Conservation (phyloP, 2,113 vertebrate genomes). For the Lophotis ruficrista region DNA sequence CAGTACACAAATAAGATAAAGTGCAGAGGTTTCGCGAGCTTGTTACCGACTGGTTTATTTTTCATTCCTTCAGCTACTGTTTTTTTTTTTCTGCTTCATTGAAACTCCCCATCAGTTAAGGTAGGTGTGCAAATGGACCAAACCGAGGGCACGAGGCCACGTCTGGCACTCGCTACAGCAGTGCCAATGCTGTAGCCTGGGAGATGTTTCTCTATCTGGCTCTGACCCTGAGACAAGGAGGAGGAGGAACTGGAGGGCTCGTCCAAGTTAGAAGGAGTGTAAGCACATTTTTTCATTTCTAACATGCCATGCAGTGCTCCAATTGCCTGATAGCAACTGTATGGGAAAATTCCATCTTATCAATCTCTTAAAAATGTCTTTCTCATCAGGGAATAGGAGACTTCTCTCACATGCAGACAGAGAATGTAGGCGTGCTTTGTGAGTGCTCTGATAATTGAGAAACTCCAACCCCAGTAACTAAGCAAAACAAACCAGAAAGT, state of each 20-base stretch:
- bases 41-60: not conserved
- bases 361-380: not conserved
- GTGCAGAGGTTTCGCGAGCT: rapidly evolving
- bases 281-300: constrained; percentile 5
- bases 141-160: not conserved
- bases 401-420: not conserved
- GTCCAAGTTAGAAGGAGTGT: not conserved
- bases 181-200: not conserved
- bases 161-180: not conserved
- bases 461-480: not conserved
- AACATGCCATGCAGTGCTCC: not conserved
- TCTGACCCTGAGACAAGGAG: not conserved
- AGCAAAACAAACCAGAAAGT: constrained; percentile 29
- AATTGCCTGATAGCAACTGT: not conserved
- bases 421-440: not conserved
- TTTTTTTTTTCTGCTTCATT: not conserved
- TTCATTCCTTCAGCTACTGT: not conserved
- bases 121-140: not conserved
- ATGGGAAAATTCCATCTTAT: constrained; percentile 39
- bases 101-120: not conserved
- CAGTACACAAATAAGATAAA: not conserved
- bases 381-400: not conserved
- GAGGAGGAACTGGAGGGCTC: not conserved
- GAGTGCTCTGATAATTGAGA: not conserved
- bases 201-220: not conserved